These are phyloP conservation scores for Esox masquinongy DNA, from an alignment of 2,797 vertebrate genomes.

Conservation along the genomic window DNA sequence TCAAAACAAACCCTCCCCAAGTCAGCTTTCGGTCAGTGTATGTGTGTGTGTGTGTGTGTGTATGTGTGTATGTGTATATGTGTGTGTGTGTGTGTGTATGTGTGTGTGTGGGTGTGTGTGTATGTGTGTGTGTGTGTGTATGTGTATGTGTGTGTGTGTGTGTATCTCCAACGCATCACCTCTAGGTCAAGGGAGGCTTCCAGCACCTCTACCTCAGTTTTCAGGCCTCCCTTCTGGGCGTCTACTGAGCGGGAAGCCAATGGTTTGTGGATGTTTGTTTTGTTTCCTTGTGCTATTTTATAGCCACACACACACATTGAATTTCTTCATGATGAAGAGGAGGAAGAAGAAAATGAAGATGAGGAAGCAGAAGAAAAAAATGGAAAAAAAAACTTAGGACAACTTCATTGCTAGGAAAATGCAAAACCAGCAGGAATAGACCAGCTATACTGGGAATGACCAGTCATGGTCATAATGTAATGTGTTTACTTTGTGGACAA, in stretches of 20 bases:
- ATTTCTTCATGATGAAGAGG: slow-evolving; percentile 43
- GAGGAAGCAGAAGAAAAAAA: slow-evolving; percentile 37
- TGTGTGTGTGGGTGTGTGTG: not conserved
- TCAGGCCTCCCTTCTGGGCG: slow-evolving; percentile 35
- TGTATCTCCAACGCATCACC: slow-evolving; percentile 45
- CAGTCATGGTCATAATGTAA: slow-evolving; percentile 62
- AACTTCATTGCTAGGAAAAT: slow-evolving; percentile 39
- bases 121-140: not conserved
- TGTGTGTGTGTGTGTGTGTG: not conserved
- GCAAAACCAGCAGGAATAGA: slow-evolving; percentile 65
- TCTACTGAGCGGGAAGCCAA: slow-evolving; percentile 62
- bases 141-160: not conserved
- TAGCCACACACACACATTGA: slow-evolving; percentile 45
- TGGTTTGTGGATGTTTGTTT: slow-evolving; percentile 67
- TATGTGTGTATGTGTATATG: not conserved
- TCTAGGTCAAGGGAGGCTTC: slow-evolving; percentile 34
- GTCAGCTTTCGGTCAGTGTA: slow-evolving; percentile 35
- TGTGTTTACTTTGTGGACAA: slow-evolving; percentile 70
- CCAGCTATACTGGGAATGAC: slow-evolving; percentile 63
- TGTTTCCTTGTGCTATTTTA: slow-evolving; percentile 56
- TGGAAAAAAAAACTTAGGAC: not conserved
- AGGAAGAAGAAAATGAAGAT: slow-evolving; percentile 45
- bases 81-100: too few relatives aligned
- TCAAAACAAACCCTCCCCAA: slow-evolving; percentile 62
- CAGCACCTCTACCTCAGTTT: slow-evolving; percentile 38